These are phyloP conservation scores for Zonitis immaculata DNA, from an alignment of 2,888 invertebrate genomes.

Conservation along the genomic window DNA sequence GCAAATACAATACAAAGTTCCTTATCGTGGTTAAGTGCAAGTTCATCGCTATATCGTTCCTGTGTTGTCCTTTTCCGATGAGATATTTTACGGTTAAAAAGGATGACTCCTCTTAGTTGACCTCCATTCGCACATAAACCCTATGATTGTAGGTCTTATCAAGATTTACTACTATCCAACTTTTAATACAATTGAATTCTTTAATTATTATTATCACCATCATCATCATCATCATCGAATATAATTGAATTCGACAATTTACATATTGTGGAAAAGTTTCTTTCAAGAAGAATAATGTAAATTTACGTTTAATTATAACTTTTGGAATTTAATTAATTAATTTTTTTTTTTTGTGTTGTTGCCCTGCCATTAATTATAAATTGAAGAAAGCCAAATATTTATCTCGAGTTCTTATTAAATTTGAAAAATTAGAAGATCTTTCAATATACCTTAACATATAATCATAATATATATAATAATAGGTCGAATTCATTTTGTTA, in stretches of 20 bases:
- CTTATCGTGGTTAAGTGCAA: background rate
- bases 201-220: no score
- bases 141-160: no score
- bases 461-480: no score
- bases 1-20: background rate
- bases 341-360: background rate
- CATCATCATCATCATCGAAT: no score
- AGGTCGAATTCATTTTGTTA: no score
- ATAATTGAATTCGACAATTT: background rate
- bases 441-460: no score
- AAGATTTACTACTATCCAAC: constrained; percentile 14
- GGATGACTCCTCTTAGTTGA: background rate
- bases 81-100: background rate
- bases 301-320: constrained; percentile 5
- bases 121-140: no score
- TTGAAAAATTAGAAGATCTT: background rate
- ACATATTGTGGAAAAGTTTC: background rate
- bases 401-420: background rate
- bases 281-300: no score
- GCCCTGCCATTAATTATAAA: no score
- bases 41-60: background rate
- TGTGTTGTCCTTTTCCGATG: background rate
- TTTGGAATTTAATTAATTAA: background rate
- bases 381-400: background rate
- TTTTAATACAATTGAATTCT: no score